Evolutionary conservation across 2,113 vertebrate genomes (phyloP).

Genomic region (Bucco capensis): DNA sequence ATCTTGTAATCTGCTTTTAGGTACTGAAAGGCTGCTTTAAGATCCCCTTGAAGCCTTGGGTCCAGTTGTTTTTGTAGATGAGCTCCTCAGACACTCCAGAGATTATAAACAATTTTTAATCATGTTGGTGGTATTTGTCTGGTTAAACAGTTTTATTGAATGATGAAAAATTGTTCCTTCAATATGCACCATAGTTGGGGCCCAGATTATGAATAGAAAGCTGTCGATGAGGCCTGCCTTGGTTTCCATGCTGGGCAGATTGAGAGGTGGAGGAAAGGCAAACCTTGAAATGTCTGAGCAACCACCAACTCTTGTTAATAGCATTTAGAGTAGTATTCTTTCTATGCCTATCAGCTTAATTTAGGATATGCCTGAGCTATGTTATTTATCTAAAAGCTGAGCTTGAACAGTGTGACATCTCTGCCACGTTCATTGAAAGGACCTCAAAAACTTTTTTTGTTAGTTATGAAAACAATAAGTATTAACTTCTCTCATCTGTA

Average conservation of each 20-base stretch:
- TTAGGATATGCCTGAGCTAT: neutral
- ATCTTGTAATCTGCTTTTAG: too few species aligned
- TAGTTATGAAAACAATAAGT: neutral
- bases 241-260: neutral
- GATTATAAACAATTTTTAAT: neutral
- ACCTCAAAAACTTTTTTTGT: neutral
- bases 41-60: too few species aligned
- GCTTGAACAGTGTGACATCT: neutral
- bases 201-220: neutral
- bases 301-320: neutral
- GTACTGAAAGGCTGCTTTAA: too few species aligned
- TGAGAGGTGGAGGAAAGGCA: neutral
- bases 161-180: neutral
- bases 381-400: neutral
- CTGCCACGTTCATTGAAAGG: neutral
- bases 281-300: neutral
- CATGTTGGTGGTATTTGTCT: neutral
- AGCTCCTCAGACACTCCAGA: neutral
- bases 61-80: neutral
- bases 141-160: neutral
- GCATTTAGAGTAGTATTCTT: neutral
- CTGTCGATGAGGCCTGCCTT: neutral
- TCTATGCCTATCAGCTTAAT: neutral
- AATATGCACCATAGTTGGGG: accelerated
- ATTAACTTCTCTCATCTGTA: neutral